Evolutionary conservation across 2,797 vertebrate species (phyloP).

Genomic region (Vipera latastei): DNA sequence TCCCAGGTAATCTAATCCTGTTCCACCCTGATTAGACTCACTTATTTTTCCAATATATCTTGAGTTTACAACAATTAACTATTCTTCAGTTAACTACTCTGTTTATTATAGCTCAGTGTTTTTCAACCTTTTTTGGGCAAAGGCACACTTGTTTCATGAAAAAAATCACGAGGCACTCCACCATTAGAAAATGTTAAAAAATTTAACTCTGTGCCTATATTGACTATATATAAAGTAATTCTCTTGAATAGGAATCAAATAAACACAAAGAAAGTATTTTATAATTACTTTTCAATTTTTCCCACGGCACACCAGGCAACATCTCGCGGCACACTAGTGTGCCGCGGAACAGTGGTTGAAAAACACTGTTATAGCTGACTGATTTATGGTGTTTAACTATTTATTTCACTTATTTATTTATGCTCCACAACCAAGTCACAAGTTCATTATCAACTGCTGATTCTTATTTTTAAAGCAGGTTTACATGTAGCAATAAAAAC

Average conservation of each 20-base stretch:
- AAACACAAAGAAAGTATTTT: no score
- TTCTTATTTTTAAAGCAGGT: not conserved
- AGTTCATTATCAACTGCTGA: not conserved
- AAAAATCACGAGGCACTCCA: no score
- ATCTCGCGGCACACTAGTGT: no score
- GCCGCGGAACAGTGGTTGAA: no score
- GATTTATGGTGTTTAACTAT: not conserved
- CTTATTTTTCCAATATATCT: not conserved
- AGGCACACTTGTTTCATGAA: no score
- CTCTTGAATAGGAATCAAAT: no score
- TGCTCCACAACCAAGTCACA: not conserved
- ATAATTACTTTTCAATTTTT: no score
- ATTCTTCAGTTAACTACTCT: not conserved
- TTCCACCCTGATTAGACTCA: not conserved
- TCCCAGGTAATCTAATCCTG: not conserved
- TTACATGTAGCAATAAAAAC: not conserved
- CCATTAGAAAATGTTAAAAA: no score
- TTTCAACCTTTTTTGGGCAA: no score
- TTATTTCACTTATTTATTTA: not conserved
- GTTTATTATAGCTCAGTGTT: not conserved
- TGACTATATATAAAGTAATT: no score
- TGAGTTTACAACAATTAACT: not conserved
- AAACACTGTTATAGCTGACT: not conserved
- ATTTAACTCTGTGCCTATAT: no score
- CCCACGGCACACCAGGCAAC: no score